phyloP scores from a whole-genome alignment of 2,113 vertebrate species.

The Oreochromis aureus region DNA sequence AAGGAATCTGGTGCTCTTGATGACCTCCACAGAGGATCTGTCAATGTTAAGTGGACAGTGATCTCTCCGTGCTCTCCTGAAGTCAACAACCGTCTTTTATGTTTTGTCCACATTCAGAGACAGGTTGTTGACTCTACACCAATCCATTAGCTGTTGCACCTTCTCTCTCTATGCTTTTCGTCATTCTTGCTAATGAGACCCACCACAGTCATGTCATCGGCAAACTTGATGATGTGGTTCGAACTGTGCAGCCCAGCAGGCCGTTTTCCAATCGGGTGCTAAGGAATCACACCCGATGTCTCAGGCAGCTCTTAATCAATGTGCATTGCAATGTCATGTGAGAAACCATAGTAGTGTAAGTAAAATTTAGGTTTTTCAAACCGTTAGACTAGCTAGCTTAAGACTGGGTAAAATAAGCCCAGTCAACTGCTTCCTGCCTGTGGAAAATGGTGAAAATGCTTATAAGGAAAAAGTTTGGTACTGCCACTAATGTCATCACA shows the following conservation, averaged over 20 bases:
- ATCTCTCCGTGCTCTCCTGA: too few relatives aligned
- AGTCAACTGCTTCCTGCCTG: not conserved
- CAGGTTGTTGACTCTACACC: too few relatives aligned
- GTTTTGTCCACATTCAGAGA: too few relatives aligned
- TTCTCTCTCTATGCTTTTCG: too few relatives aligned
- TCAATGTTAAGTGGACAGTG: too few relatives aligned
- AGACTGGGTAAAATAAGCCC: not conserved
- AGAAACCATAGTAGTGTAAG: not conserved
- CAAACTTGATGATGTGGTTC: too few relatives aligned
- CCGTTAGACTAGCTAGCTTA: not conserved
- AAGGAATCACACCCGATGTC: not conserved
- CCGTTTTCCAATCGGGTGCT: not conserved
- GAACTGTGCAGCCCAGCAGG: not conserved
- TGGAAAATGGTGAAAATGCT: not conserved
- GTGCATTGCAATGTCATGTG: too few relatives aligned
- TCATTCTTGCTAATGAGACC: too few relatives aligned
- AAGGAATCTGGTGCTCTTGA: not conserved
- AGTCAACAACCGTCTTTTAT: too few relatives aligned
- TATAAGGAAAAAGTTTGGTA: not conserved
- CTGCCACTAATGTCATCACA: not conserved
- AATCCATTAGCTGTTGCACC: too few relatives aligned
- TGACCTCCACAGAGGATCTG: too few relatives aligned
- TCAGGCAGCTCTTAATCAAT: not conserved
- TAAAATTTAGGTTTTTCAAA: not conserved
- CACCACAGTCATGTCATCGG: too few relatives aligned